Evolutionary conservation across 2,113 vertebrate species (phyloP).

Genomic region (Onychostruthus taczanowskii): DNA sequence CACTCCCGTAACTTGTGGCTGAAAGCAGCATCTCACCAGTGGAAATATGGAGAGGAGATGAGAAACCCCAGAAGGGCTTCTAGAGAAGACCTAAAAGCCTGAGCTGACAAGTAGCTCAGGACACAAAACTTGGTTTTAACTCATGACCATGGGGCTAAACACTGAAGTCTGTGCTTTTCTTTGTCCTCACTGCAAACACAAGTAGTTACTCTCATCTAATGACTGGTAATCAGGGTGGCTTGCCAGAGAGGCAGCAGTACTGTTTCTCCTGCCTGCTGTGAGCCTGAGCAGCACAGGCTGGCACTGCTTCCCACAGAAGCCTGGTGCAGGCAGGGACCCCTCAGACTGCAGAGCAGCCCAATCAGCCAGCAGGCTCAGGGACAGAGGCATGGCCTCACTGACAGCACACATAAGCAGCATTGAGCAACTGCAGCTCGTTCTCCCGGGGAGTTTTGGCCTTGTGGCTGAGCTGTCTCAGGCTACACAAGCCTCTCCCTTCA

Average conservation of each 20-base stretch:
- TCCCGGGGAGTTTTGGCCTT: neutral
- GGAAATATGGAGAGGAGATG: neutral
- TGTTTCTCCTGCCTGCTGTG: neutral
- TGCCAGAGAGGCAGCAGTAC: fast-evolving
- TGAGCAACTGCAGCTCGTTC: neutral
- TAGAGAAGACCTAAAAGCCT: neutral
- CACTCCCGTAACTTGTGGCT: neutral
- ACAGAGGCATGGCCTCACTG: fast-evolving
- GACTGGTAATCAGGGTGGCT: neutral
- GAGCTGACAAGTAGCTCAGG: neutral
- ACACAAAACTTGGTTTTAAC: neutral
- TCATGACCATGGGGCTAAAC: neutral
- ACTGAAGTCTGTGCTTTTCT: neutral
- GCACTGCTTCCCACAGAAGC: neutral
- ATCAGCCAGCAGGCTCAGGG: neutral
- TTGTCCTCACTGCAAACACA: neutral
- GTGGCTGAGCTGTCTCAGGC: neutral
- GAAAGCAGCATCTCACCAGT: neutral
- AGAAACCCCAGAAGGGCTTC: neutral
- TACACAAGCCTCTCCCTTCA: neutral
- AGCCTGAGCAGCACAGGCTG: neutral
- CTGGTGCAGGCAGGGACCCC: neutral
- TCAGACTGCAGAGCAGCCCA: neutral
- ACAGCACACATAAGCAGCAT: fast-evolving
- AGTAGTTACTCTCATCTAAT: neutral